These are phyloP conservation scores for Pipistrellus pipistrellus DNA, from an alignment of 2,797 vertebrate genomes.

Conservation along the genomic window DNA sequence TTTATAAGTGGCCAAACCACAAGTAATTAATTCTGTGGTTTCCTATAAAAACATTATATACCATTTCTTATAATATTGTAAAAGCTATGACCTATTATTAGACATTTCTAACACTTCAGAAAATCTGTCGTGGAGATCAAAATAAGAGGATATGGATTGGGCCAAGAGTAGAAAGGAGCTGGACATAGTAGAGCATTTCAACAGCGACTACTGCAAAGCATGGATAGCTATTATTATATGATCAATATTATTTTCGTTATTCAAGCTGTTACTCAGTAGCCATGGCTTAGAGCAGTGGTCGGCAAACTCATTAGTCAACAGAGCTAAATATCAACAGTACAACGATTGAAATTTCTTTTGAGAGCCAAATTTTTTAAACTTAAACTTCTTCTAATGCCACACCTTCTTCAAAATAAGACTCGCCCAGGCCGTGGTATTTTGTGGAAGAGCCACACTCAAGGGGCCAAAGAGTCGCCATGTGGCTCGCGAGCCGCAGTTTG, in stretches of 20 bases:
- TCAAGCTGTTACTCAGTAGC: background rate
- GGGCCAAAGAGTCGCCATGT: too few relatives aligned
- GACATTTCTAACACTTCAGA: background rate
- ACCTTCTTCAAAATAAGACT: too few relatives aligned
- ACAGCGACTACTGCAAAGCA: background rate
- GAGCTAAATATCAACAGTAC: too few relatives aligned
- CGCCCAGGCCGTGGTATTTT: too few relatives aligned
- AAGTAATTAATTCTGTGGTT: slow-evolving; percentile 49
- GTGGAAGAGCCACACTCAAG: too few relatives aligned
- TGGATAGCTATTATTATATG: accelerated
- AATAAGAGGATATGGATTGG: background rate
- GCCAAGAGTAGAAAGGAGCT: background rate
- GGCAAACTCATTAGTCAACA: too few relatives aligned
- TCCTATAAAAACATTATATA: slow-evolving; percentile 15
- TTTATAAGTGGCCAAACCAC: slow-evolving; percentile 38
- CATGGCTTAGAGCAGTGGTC: background rate
- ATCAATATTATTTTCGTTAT: background rate
- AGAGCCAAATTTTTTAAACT: too few relatives aligned
- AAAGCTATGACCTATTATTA: background rate
- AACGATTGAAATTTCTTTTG: too few relatives aligned
- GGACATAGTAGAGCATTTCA: accelerated
- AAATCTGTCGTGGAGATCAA: background rate
- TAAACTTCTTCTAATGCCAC: too few relatives aligned
- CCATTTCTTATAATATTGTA: background rate
- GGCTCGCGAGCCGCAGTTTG: too few relatives aligned